Percentiles rank a stretch among this genome's conserved stretches.
Conservation (phyloP, 2,797 vertebrate genomes). For the Acanthornis magna region DNA sequence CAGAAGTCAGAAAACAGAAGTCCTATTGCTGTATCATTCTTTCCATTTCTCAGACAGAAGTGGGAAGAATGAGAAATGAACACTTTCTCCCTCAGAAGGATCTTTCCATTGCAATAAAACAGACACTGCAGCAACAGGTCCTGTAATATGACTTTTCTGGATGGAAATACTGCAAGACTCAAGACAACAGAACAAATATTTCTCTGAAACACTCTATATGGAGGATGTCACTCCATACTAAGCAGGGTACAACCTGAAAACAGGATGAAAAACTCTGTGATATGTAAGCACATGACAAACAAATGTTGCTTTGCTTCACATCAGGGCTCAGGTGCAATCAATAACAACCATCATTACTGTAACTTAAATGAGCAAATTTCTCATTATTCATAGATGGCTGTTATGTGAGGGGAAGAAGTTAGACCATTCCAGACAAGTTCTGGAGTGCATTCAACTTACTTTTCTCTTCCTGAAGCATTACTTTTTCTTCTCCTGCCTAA, state of each 20-base stretch:
- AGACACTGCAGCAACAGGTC: not conserved
- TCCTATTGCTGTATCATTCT: not conserved
- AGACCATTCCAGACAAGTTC: not conserved
- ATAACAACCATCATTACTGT: not conserved
- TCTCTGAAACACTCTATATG: not conserved
- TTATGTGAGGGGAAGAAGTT: not conserved
- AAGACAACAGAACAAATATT: not conserved
- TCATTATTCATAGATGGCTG: not conserved
- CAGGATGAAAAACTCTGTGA: not conserved
- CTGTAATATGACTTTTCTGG: not conserved
- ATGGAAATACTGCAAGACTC: not conserved
- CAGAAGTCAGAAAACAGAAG: constrained; percentile 15
- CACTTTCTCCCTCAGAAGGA: not conserved
- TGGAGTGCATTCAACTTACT: not conserved
- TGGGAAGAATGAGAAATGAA: not conserved
- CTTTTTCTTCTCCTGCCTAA: not conserved
- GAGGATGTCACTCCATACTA: not conserved
- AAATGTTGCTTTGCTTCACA: not conserved
- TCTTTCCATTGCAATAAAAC: not conserved
- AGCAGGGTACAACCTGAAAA: not conserved
- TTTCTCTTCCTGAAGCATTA: not conserved
- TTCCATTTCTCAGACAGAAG: not conserved
- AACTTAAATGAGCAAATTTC: not conserved
- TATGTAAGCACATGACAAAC: not conserved
- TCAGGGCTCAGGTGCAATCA: not conserved